Evolutionary conservation across 2,888 invertebrate genomes (phyloP).

Genomic region (Drymonia ruficornis): DNA sequence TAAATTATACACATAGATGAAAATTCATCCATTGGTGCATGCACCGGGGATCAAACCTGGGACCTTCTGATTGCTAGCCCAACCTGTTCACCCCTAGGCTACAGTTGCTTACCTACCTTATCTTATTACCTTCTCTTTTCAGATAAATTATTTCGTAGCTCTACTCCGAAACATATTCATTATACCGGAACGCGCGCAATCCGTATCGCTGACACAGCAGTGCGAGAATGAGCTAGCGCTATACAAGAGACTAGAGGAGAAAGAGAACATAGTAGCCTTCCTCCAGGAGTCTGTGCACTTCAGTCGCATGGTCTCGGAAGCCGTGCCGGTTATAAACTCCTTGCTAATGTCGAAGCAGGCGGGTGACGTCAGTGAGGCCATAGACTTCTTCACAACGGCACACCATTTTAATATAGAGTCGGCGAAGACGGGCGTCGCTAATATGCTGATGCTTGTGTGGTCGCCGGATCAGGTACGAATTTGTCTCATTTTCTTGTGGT

Average conservation of each 20-base stretch:
- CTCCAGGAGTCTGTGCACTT: constrained; percentile 87
- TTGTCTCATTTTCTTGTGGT: neutral
- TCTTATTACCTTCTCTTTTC: constrained; percentile 35
- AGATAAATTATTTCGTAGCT: constrained; percentile 77
- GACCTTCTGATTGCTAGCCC: too few species aligned
- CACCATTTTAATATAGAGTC: constrained; percentile 91
- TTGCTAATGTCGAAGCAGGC: constrained; percentile 89
- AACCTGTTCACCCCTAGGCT: too few species aligned
- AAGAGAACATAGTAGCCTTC: constrained; percentile 88
- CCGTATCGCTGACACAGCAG: constrained; percentile 62
- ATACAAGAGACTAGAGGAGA: constrained; percentile 83
- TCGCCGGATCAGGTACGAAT: constrained; percentile 88
- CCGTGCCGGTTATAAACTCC: constrained; percentile 86
- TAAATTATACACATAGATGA: too few species aligned
- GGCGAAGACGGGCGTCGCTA: constrained; percentile 88
- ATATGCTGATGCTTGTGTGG: constrained; percentile 92
- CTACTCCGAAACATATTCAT: constrained; percentile 73
- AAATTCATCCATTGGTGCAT: too few species aligned
- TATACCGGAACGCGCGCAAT: constrained; percentile 64
- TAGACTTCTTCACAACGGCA: constrained; percentile 94
- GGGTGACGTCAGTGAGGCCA: constrained; percentile 94
- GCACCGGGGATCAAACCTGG: too few species aligned
- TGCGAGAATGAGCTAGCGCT: constrained; percentile 74
- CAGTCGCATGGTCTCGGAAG: constrained; percentile 71
- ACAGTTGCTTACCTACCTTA: too few species aligned